phyloP scores from a whole-genome alignment of 2,888 invertebrate species.

The Drosophila pseudotalamancana region DNA sequence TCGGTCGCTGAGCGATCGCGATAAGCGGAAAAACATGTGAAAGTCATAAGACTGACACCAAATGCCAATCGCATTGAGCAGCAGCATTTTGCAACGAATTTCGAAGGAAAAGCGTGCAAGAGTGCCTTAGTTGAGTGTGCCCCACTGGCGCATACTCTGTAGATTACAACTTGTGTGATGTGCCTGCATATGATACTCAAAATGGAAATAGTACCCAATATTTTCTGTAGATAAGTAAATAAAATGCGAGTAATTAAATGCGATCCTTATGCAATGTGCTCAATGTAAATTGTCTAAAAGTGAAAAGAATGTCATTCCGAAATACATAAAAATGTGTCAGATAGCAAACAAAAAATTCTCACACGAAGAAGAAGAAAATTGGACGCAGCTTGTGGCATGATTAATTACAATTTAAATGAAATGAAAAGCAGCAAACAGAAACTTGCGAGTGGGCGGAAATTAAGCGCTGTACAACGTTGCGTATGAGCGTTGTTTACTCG shows the following conservation, averaged over 20 bases:
- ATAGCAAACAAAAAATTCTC: constrained; percentile 39
- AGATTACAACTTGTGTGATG: no score
- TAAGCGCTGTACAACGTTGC: constrained; percentile 55
- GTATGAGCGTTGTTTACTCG: constrained; percentile 59
- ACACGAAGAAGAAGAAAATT: constrained; percentile 22
- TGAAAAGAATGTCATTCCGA: constrained; percentile 22
- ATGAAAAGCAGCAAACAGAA: constrained; percentile 26
- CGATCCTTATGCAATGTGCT: no score
- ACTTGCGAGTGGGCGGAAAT: constrained; percentile 46
- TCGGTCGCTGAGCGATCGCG: constrained; percentile 56
- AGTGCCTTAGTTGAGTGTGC: no score
- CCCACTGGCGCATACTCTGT: no score
- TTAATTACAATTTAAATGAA: constrained; percentile 58
- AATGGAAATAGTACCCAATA: no score
- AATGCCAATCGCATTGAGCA: constrained; percentile 35
- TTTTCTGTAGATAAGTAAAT: no score
- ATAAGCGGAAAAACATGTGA: constrained; percentile 64
- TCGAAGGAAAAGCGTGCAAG: background rate
- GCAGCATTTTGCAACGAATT: constrained; percentile 15
- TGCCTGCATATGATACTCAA: no score
- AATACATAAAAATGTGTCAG: constrained; percentile 51
- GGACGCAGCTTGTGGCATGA: constrained; percentile 35
- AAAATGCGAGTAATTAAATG: no score
- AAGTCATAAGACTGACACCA: constrained; percentile 58
- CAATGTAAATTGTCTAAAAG: constrained; percentile 18